These are phyloP conservation scores for Diorhabda elongata DNA, from an alignment of 1,140 invertebrate genomes.

Conservation along the genomic window DNA sequence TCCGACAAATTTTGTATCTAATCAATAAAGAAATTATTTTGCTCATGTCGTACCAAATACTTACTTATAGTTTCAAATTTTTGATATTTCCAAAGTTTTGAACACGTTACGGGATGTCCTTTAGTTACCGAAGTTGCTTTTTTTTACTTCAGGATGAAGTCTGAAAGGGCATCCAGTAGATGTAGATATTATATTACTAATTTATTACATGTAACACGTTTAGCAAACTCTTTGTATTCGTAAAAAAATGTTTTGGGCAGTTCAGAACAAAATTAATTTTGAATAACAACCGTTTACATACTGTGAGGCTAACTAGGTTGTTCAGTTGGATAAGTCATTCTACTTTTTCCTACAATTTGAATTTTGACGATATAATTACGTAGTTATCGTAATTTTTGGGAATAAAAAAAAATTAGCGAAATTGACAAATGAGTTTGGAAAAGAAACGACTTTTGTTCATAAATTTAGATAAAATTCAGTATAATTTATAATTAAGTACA, in stretches of 20 bases:
- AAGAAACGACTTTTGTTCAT: neutral
- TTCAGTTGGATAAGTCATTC: neutral
- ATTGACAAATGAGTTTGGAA: neutral
- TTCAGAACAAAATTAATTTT: neutral
- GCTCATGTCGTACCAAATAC: too few species aligned
- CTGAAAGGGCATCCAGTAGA: constrained; percentile 4
- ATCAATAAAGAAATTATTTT: too few species aligned
- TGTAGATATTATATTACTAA: constrained; percentile 21
- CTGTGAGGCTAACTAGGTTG: too few species aligned
- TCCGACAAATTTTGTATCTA: too few species aligned
- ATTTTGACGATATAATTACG: neutral
- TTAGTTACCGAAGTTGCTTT: constrained; percentile 4
- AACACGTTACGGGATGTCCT: neutral
- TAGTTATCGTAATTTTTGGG: neutral
- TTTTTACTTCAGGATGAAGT: constrained; percentile 3
- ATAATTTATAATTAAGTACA: too few species aligned
- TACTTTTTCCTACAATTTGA: neutral
- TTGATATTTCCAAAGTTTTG: too few species aligned
- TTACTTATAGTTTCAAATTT: too few species aligned
- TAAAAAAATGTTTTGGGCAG: neutral
- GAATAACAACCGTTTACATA: too few species aligned
- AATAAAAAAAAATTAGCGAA: neutral
- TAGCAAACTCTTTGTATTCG: constrained; percentile 19
- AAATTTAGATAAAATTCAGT: neutral
- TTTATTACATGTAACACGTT: constrained; percentile 21